Evolutionary conservation across 2,888 invertebrate species (phyloP), one percentile per base, ranked within the genome.

Genomic region (Parnassius mnemosyne): DNA sequence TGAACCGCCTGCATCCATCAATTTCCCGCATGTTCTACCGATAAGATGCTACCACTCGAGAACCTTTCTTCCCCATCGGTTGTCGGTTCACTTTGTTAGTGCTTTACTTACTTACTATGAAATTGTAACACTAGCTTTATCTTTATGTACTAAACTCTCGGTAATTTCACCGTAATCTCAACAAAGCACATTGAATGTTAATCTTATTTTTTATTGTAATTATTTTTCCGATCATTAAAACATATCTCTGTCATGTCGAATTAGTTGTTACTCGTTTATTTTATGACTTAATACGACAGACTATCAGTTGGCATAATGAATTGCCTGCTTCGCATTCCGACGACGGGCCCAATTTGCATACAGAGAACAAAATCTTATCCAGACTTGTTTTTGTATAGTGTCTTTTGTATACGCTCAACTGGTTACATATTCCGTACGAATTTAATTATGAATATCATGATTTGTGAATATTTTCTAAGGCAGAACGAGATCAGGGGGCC

Each of bases 281-380:
- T 63, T 63, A 63, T 63, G 63, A 63, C 63, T 63, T 63, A 63
- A 63, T 63, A 57, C 60, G 63, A 56, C 20, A 51, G 41, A 59
- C 47, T 63, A 63, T 63, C 63, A 53, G 54, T 58, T 50, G 46
- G 54, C 34, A 58, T 63, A 63, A 63, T 63, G 58, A 63, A 63
- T 63, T 63, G 54, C 16, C 20, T 50, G 51, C 34, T 43, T 55
- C 58, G 58, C 53, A 54, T 55, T 43, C 56, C 59, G 46, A 20
- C 53, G 47, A 47, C 59, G 42, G 5, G 16, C 20, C 42, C 25
- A 55, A 63, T 63, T 59, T 63, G 59, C 59, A 63, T 63, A 59
- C 43, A 55, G 58, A 61, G 56, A 49, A 61, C 50, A 54, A 63
- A 63, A 63, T 58, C 50, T 51, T 55, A 44, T 44, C 43, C 57